Evolutionary conservation across 2,113 vertebrate genomes (phyloP), one percentile per base, ranked within the genome.

Genomic region (Andinoacara biseriatus): DNA sequence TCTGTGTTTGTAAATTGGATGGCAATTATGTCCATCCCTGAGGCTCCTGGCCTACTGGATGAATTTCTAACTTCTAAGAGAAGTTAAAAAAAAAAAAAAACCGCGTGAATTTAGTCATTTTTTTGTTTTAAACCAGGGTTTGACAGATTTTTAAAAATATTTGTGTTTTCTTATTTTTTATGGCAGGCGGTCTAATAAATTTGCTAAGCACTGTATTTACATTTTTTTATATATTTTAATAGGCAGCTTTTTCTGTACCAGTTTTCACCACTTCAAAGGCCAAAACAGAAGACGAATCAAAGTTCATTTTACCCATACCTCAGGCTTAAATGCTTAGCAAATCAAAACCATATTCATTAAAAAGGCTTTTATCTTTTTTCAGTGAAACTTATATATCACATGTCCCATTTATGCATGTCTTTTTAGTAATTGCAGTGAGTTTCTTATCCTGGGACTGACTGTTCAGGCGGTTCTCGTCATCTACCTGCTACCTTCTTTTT

Each of bases 141-240:
- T 26, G 14, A 46, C 38, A 46, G 14, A 46, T 67, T 67, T 26
- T 17, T 46, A 0, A 67, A 67, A 67, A 46, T 10, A 46, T 67
- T 67, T 67, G 8, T 18, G 14, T 67, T 46, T 26, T 67, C 63
- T 46, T 14, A 0, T 0, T 1, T 31, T 67, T 26, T 18, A 26
- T 46, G 22, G 46, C 63, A 26, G 22, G 8, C 46, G 63, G 38
- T 67, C 22, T 67, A 67, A 67, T 46, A 46, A 67, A 46, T 15
- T 22, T 7, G 17, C 10, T 35, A 15, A 67, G 38, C 0, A 2
- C 63, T 46, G 14, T 46, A 10, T 14, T 26, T 67, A 26, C 14
- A 67, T 14, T 46, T 46, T 46, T 58, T 43, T 65, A 67, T 14
- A 67, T 46, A 67, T 67, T 24, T 24, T 67, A 18, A 46, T 26